Evolutionary conservation across 2,797 vertebrate genomes (phyloP), one percentile per base, ranked within the genome.

Genomic region (Poecile montanus): DNA sequence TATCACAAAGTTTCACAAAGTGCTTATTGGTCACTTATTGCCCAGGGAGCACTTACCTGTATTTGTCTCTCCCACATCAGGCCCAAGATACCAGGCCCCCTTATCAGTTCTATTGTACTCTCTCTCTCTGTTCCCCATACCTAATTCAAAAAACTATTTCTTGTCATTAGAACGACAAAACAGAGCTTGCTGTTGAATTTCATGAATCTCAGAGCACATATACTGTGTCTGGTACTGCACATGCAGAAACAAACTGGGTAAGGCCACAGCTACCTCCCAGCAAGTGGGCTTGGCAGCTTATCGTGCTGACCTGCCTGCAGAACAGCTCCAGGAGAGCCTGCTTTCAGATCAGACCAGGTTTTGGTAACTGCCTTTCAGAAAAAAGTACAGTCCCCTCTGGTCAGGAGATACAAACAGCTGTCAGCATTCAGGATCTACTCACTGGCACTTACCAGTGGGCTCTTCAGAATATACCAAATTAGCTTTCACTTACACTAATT

Each of bases 351-450:
- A 19, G 5, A 27, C 20, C 27, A 26, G 9, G 10, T 30, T 13
- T 9, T 54, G 6, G 7, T 17, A 78, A 58, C 10, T 0, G 3
- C 29, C 61, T 13, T 40, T 75, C 27, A 44, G 9, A 29, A 51
- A 38, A 38, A 70, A 26, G 20, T 15, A 10, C 0, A 0, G 11
- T 17, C 34, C 45, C 8, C 27, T 67, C 27, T 51, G 16, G 9
- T 29, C 50, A 63, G n/a, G 19, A 67, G 16, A 34, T 6, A 53
- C 5, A 14, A 80, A 60, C 8, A 60, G 27, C 36, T 62, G 8
- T 26, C 17, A 50, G 14, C 23, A 34, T 6, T 27, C 18, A 47
- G 0, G 2, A 56, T 6, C 11, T 27, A 14, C 47, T 16, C 11
- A 40, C 18, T 26, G 16, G 22, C 17, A 48, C 5, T 34, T 34